Percentiles rank a stretch among this genome's conserved stretches.
These are phyloP conservation scores for Zaprionus tsacasi DNA, from an alignment of 1,140 invertebrate species.

Conservation along the genomic window DNA sequence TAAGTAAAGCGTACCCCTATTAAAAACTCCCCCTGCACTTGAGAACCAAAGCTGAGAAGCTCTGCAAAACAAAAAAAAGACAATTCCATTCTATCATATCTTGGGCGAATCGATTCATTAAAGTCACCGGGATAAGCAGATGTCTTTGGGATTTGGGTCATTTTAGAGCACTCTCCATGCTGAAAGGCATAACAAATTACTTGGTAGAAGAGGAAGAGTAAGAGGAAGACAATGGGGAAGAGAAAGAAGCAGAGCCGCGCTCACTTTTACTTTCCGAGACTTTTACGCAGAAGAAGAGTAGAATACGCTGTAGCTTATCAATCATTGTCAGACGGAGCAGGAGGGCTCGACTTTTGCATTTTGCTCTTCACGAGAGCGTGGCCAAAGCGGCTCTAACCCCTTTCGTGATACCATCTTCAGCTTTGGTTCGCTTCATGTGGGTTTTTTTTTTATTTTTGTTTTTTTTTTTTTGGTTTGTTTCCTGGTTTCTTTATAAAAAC, in stretches of 20 bases:
- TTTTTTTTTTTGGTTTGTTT: not conserved
- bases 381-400: conserved; percentile 55
- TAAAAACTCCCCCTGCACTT: not conserved
- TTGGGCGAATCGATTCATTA: conserved; percentile 10
- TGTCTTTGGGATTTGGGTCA: conserved; percentile 25
- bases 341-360: conserved; percentile 63
- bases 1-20: conserved; percentile 54
- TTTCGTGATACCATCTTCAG: conserved; percentile 52
- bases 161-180: conserved; percentile 2
- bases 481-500: conserved; percentile 48
- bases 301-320: conserved; percentile 77
- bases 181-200: conserved; percentile 26
- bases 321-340: conserved; percentile 73
- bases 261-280: conserved; percentile 76
- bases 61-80: not conserved
- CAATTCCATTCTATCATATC: not conserved
- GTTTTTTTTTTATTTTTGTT: no score
- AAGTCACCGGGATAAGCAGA: not conserved
- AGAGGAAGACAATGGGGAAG: not conserved
- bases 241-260: conserved; percentile 17
- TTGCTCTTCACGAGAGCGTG: conserved; percentile 28
- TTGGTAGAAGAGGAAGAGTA: not conserved
- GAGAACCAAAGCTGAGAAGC: conserved; percentile 7
- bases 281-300: conserved; percentile 69
- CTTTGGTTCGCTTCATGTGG: conserved; percentile 39